Percentiles rank a stretch among this genome's conserved stretches.
These are phyloP conservation scores for Masticophis lateralis DNA, from an alignment of 2,797 vertebrate genomes.

Conservation along the genomic window DNA sequence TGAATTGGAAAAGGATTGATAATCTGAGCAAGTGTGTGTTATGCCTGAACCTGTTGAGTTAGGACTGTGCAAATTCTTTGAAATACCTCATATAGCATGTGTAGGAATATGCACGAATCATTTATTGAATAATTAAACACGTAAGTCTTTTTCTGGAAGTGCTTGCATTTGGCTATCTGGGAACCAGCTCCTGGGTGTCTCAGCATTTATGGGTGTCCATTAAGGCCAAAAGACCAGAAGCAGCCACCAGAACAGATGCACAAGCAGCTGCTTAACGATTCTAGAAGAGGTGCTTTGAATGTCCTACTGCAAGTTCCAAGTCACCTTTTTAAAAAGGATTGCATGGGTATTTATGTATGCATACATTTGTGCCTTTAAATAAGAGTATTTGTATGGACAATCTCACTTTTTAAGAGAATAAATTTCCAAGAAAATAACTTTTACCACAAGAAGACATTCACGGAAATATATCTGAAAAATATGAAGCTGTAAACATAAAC, in stretches of 20 bases:
- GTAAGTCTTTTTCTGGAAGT: neutral
- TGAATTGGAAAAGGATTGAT: conserved; percentile 50
- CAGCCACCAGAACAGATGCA: neutral
- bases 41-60: neutral
- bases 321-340: neutral
- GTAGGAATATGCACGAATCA: neutral
- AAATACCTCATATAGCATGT: neutral
- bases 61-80: neutral
- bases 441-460: neutral
- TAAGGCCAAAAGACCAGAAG: neutral
- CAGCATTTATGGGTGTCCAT: neutral
- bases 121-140: neutral
- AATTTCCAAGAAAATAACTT: neutral
- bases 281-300: neutral
- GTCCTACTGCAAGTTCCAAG: neutral
- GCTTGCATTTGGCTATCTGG: neutral
- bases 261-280: neutral
- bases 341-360: neutral
- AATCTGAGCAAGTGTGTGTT: neutral
- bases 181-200: neutral
- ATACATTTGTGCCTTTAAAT: neutral
- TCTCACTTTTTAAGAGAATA: neutral
- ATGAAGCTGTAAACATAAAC: conserved; percentile 24
- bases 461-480: neutral
- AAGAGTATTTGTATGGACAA: neutral